Evolutionary conservation across 2,113 vertebrate species (phyloP), one percentile per base, ranked within the genome.

Genomic region (Oplegnathus fasciatus): DNA sequence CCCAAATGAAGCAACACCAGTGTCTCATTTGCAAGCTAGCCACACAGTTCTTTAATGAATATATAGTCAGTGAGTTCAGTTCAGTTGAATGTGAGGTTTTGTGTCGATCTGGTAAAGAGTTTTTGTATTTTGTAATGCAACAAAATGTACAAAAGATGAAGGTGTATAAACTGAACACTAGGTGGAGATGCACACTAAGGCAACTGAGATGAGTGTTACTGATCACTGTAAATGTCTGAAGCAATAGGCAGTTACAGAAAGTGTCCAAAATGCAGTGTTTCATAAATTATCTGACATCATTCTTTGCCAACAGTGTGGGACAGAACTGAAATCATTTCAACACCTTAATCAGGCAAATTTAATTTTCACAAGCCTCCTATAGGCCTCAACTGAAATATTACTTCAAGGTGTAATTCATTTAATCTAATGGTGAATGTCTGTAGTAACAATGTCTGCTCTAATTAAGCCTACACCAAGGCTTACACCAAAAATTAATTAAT

Each of bases 101-200:
- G 9, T 46, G 30, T 32, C 17, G 4, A 50, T 34, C 52, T 26
- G 28, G 8, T 2, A n/a, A 11, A 15, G 24, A 20, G 4, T n/a
- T 28, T 30, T 32, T 32, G 9, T 58, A 9, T 61, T 22, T 69
- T 70, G 7, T 44, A 13, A 48, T 40, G 5, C 37, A 69, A 50
- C 52, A 55, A 76, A 61, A 55, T 44, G 42, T 5, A 44, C 9
- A 17, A 30, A 67, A 62, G 37, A 28, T 17, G 2, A 30, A 28
- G 10, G n/a, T 44, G 1, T 30, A 48, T 20, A 55, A 70, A 97
- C 91, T 96, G 96, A 96, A 97, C 96, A 96, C 95, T 95, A 96
- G 96, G 96, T 95, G 97, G 97, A 96, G 96, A 96, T 95, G 95
- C 94, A 96, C 93, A 69, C 65, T 18, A 78, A 78, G 65, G 64